These are phyloP conservation scores for Anguilla obscura DNA, from an alignment of 2,797 vertebrate species.

Conservation along the genomic window DNA sequence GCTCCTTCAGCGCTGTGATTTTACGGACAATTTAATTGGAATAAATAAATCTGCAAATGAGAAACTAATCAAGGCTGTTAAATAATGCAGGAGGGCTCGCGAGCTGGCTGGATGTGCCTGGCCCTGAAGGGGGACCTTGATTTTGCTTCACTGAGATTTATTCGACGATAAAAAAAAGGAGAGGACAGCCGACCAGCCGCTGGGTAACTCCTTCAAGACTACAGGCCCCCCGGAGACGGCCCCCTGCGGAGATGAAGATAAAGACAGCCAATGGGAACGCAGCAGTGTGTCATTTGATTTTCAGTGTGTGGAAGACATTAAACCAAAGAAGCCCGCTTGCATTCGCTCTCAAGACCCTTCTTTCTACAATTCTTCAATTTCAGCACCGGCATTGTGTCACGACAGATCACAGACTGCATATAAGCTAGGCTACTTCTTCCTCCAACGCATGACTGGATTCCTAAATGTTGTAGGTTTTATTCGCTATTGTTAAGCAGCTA, in stretches of 20 bases:
- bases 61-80: constrained; percentile 77
- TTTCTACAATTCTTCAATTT: background rate
- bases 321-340: constrained; percentile 31
- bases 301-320: constrained; percentile 41
- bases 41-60: constrained; percentile 65
- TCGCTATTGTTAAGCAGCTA: background rate
- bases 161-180: constrained; percentile 76
- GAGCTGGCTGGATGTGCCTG: constrained; percentile 60
- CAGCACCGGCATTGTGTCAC: background rate
- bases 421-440: background rate
- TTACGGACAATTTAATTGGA: constrained; percentile 58
- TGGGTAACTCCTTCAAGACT: constrained; percentile 57
- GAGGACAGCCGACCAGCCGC: constrained; percentile 65
- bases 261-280: constrained; percentile 54
- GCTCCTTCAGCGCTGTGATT: constrained; percentile 39
- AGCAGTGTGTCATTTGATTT: constrained; percentile 53
- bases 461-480: background rate
- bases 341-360: constrained; percentile 28
- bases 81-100: constrained; percentile 67
- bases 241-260: constrained; percentile 57
- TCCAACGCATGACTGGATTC: background rate
- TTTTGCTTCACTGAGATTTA: constrained; percentile 72
- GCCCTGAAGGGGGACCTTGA: constrained; percentile 56
- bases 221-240: constrained; percentile 46
- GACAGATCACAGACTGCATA: background rate